Evolutionary conservation across 2,113 vertebrate genomes (phyloP), one percentile per base, ranked within the genome.

Genomic region (Chionis minor): DNA sequence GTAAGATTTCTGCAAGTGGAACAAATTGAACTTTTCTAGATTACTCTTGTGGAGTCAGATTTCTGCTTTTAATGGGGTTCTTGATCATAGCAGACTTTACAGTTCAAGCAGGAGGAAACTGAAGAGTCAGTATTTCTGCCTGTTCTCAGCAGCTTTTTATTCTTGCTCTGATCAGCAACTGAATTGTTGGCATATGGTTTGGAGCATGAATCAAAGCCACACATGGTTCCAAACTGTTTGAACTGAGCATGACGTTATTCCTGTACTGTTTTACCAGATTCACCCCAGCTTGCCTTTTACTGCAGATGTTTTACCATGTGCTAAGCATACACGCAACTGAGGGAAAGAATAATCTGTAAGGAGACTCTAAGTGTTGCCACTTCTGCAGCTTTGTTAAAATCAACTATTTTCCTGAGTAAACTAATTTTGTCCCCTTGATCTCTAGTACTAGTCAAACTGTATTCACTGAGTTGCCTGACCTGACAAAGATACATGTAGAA

Each of bases 101-200:
- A 69, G 59, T 33, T 79, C n/a, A 91, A 81, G 45, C 44, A 87
- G 35, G 65, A 89, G 62, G 73, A 92, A 85, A 85, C 32, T 49
- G 65, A 89, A 86, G 23, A 88, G 35, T 63, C 44, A 32, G 28
- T 74, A 52, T 84, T 93, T 90, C 65, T 95, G 65, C 80, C 33
- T 73, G 4, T 92, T 96, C 94, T 88, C 92, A 94, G 47, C 85
- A 83, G 59, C 59, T 96, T 65, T 90, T 90, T 73, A 73, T 79
- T 88, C 45, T 56, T 81, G 11, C 54, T 84, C 32, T 92, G 69
- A 55, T 82, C 75, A 94, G 62, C 47, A 90, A 13, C 45, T 86
- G 28, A 77, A 54, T 78, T 92, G 35, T 55, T 88, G 71, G 59
- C 88, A 55, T 77, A 30, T 83, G 51, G 32, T 80, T 93, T 83